phyloP scores from a whole-genome alignment of 2,113 vertebrate genomes.

The Oncorhynchus mykiss region DNA sequence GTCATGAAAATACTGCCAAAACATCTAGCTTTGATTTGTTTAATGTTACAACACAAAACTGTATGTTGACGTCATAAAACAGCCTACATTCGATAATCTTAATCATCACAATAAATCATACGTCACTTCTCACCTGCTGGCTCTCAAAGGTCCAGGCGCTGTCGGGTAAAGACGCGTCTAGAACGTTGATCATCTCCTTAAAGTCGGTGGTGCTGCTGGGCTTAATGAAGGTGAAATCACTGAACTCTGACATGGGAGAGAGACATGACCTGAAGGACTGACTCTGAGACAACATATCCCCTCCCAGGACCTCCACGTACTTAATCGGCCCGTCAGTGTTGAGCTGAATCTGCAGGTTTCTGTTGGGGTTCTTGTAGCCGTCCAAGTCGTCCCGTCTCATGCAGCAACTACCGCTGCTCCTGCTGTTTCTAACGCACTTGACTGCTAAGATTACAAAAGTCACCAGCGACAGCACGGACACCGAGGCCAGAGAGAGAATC shows the following conservation, averaged over 20 bases:
- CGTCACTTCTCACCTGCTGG: constrained; percentile 64
- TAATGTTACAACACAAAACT: neutral
- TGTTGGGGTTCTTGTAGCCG: constrained; percentile 64
- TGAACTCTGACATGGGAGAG: constrained; percentile 71
- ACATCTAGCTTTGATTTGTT: neutral
- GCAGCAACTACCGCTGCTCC: constrained; percentile 63
- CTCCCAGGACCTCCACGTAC: constrained; percentile 73
- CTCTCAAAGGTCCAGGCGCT: constrained; percentile 72
- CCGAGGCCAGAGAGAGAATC: constrained; percentile 73
- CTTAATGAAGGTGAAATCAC: constrained; percentile 73
- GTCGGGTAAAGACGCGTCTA: constrained; percentile 68
- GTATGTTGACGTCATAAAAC: neutral
- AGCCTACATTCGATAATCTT: neutral
- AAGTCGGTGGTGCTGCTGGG: constrained; percentile 71
- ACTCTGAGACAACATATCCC: constrained; percentile 64
- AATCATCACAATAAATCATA: constrained; percentile 27
- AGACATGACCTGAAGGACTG: constrained; percentile 72
- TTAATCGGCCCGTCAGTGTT: constrained; percentile 73
- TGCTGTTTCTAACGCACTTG: constrained; percentile 45
- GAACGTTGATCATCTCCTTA: constrained; percentile 65
- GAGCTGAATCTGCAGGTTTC: constrained; percentile 71
- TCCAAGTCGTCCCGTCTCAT: constrained; percentile 38
- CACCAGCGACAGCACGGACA: constrained; percentile 44
- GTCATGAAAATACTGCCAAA: constrained; percentile 38
- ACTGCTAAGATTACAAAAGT: constrained; percentile 46